Percentiles rank a stretch among this genome's conserved stretches.
Evolutionary conservation across 2,113 vertebrate genomes (phyloP).

Genomic region (Sebastes fasciatus): DNA sequence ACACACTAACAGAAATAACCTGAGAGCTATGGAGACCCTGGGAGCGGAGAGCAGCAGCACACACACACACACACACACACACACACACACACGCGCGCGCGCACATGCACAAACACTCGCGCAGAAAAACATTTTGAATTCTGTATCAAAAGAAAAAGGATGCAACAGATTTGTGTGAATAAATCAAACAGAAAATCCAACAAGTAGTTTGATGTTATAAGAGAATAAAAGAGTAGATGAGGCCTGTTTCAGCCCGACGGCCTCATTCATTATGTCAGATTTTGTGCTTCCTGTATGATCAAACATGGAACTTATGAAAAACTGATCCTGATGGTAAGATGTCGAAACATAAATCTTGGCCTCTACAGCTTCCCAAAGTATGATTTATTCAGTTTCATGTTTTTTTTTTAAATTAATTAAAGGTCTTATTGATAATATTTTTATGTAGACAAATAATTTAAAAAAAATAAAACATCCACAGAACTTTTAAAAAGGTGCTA

Average conservation of each 20-base stretch:
- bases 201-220: constrained; percentile 42
- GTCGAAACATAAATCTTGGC: constrained; percentile 10
- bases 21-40: constrained; percentile 84
- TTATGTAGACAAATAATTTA: too few relatives aligned
- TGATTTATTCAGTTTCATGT: neutral
- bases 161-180: constrained; percentile 42
- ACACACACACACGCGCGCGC: constrained; percentile 13
- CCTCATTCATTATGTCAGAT: constrained; percentile 47
- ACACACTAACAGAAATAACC: constrained; percentile 77
- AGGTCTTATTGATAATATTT: too few relatives aligned
- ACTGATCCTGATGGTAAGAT: constrained; percentile 1
- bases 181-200: constrained; percentile 23
- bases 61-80: constrained; percentile 22
- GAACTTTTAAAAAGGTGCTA: too few relatives aligned
- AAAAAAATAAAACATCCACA: too few relatives aligned
- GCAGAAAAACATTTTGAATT: constrained; percentile 20
- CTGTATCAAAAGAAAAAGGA: constrained; percentile 51
- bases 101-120: constrained; percentile 6
- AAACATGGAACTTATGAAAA: constrained; percentile 19
- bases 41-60: constrained; percentile 66
- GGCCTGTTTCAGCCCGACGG: constrained; percentile 35
- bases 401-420: neutral
- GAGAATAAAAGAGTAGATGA: constrained; percentile 59
- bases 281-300: constrained; percentile 53
- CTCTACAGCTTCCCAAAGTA: neutral